Evolutionary conservation across 2,797 vertebrate genomes (phyloP), one percentile per base, ranked within the genome.

Genomic region (Micrastur ruficollis): DNA sequence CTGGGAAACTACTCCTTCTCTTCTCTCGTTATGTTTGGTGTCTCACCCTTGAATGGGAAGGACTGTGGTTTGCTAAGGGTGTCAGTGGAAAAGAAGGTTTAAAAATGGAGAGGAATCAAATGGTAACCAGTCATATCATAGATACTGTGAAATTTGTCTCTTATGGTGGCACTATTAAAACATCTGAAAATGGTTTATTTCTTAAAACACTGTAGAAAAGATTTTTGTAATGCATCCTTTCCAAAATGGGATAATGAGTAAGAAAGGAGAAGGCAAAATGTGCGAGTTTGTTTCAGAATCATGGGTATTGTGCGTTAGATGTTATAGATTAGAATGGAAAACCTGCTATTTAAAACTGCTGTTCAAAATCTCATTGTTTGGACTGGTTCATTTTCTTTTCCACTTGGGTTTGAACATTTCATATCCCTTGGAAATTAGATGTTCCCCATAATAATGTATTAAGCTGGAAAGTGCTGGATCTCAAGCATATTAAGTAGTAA

Each of bases 401-500:
- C 38, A 29, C 80, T 86, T 71, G 65, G 46, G 27, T 79, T 94
- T 81, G 34, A 89, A 76, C 81, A 65, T 81, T 93, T 92, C 47
- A 19, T 19, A 19, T 96, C 70, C 71, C 56, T 84, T 76, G 75
- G 42, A 92, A 90, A 94, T 93, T 61, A 82, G 49, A 61, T 50
- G 58, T 89, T 90, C 73, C 73, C 42, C 65, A 31, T 86, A 74
- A 90, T 81, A 91, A 74, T 81, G 34, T 75, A 93, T 91, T 86
- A 95, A 87, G 53, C 46, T 74, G 59, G 56, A 61, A 92, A 93
- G 59, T 89, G 58, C 63, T 89, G 71, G 36, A 82, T 92, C 70
- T 82, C 50, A 86, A 70, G 72, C 61, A n/a, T 90, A 83, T 79
- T 86, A 88, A 93, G 83, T 74, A 93, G 83, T 95, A 92, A 95